Evolutionary conservation across 1,140 invertebrate species (phyloP).

Genomic region (Drosophila tristis): DNA sequence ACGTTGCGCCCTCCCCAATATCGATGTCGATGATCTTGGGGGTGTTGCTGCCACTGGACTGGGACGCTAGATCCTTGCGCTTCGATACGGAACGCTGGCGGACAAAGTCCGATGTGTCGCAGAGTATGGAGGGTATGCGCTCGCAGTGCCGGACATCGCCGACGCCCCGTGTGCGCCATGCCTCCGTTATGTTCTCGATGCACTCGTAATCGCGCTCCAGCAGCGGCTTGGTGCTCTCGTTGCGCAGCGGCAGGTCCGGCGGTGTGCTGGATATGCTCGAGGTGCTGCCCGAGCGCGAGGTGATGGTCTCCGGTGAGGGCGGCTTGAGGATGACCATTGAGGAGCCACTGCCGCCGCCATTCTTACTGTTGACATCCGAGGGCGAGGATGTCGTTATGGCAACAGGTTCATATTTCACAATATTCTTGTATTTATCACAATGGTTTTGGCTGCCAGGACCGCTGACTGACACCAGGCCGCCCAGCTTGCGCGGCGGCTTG

Average conservation of each 20-base stretch:
- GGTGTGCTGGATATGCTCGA: conserved; percentile 24
- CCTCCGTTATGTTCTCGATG: conserved; percentile 86
- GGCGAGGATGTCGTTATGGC: conserved; percentile 79
- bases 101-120: conserved; percentile 77
- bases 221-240: conserved; percentile 54
- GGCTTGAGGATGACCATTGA: conserved; percentile 72
- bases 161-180: conserved; percentile 91
- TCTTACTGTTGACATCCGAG: conserved; percentile 54
- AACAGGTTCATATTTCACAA: conserved; percentile 79
- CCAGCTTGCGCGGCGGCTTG: conserved; percentile 79
- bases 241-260: conserved; percentile 70
- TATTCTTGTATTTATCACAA: conserved; percentile 80
- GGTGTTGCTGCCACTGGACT: conserved; percentile 35
- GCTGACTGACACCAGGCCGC: conserved; percentile 37
- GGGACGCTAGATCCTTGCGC: conserved; percentile 55
- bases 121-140: conserved; percentile 69
- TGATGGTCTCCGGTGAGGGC: conserved; percentile 43
- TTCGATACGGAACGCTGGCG: conserved; percentile 83
- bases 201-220: conserved; percentile 78
- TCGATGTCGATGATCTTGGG: conserved; percentile 78
- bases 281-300: not conserved
- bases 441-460: conserved; percentile 39
- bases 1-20: conserved; percentile 61
- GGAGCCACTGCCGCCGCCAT: too few relatives aligned
- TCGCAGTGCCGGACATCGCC: conserved; percentile 89